These are phyloP conservation scores for Bucorvus abyssinicus DNA, from an alignment of 2,797 vertebrate genomes.

Conservation along the genomic window DNA sequence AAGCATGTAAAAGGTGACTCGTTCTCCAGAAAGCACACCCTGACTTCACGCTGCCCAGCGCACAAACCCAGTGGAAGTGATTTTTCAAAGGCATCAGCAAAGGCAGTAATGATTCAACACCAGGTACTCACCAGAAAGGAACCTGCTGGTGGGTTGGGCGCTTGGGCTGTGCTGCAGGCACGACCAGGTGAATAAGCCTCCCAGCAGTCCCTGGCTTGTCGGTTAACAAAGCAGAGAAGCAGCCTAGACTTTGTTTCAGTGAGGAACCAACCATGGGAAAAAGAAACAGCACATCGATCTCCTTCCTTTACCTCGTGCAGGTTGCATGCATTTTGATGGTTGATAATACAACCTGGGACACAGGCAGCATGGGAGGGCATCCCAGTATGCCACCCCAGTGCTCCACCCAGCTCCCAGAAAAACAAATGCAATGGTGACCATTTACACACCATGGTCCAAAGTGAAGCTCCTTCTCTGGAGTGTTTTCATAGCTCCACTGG, in stretches of 20 bases:
- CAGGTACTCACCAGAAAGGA: background rate
- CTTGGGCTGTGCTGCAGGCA: background rate
- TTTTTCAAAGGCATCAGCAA: background rate
- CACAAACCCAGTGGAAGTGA: background rate
- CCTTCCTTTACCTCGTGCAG: background rate
- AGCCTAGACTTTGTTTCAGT: background rate
- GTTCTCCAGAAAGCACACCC: background rate
- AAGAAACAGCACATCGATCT: background rate
- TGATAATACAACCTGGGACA: background rate
- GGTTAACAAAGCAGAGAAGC: background rate
- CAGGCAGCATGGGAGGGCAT: accelerated
- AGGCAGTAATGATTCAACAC: background rate
- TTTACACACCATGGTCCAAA: background rate
- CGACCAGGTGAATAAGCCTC: background rate
- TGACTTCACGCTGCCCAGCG: accelerated
- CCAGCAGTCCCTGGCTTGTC: accelerated
- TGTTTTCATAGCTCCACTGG: background rate
- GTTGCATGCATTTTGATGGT: background rate
- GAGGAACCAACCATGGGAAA: background rate
- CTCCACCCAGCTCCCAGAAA: background rate
- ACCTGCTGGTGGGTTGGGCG: background rate
- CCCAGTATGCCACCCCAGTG: accelerated
- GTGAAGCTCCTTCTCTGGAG: background rate
- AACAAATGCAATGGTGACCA: background rate
- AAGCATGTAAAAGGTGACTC: background rate